phyloP scores from a whole-genome alignment of 2,797 vertebrate species.

The Mormyrus hasselquistii region DNA sequence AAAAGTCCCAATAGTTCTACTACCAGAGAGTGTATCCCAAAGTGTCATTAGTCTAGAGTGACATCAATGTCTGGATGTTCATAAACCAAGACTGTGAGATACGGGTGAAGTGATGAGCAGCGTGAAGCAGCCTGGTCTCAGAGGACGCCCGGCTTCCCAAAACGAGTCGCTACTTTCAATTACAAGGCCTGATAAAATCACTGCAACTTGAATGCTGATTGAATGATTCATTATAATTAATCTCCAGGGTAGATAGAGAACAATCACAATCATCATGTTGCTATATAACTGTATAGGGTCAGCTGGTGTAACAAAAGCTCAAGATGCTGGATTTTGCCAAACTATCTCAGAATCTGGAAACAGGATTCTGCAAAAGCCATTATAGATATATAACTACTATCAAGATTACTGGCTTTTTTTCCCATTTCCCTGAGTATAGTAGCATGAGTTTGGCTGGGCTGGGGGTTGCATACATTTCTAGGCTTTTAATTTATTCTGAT shows the following conservation, averaged over 20 bases:
- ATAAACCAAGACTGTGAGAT: background rate
- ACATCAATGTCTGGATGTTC: background rate
- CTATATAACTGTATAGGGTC: background rate
- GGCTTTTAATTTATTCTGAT: background rate
- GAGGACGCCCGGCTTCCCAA: background rate
- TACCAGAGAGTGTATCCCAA: background rate
- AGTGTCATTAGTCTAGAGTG: background rate
- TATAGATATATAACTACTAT: background rate
- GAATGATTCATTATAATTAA: conserved; percentile 6
- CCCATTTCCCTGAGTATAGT: background rate
- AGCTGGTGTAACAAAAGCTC: background rate
- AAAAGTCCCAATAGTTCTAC: background rate
- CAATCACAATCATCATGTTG: background rate
- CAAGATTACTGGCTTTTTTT: background rate
- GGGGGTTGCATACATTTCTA: background rate
- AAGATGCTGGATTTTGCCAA: background rate
- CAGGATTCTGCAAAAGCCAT: background rate
- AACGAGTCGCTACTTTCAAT: background rate
- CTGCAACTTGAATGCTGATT: background rate
- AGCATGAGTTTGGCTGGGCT: background rate
- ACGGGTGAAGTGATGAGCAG: background rate
- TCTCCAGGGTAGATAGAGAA: background rate
- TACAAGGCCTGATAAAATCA: background rate
- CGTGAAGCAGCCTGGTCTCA: background rate
- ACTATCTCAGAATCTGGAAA: background rate